Evolutionary conservation across 2,888 invertebrate genomes (phyloP).

Genomic region (Platynereis dumerilii): DNA sequence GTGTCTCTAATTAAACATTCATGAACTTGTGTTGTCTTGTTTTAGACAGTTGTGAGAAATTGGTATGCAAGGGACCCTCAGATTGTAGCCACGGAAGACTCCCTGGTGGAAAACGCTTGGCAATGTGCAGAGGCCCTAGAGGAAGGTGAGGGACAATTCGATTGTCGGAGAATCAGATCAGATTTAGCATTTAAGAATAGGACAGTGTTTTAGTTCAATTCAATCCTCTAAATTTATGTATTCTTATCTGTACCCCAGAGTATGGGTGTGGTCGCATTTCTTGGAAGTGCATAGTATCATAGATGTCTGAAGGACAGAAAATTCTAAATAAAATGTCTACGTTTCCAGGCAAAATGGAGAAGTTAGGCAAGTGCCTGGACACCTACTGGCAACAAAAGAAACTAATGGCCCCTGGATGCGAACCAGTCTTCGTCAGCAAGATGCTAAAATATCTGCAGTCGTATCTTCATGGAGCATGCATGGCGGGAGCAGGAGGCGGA

Average conservation of each 20-base stretch:
- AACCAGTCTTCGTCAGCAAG: conserved; percentile 55
- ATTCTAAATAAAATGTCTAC: too few species aligned
- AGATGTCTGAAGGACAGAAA: too few species aligned
- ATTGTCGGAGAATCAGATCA: not conserved
- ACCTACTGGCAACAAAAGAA: conserved; percentile 64
- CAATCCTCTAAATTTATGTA: too few species aligned
- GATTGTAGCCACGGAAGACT: conserved; percentile 60
- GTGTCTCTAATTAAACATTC: too few species aligned
- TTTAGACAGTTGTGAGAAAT: conserved; percentile 63
- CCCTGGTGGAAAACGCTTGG: conserved; percentile 55
- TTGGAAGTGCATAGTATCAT: too few species aligned
- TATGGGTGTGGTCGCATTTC: too few species aligned
- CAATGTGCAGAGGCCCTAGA: conserved; percentile 55
- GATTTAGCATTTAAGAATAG: too few species aligned
- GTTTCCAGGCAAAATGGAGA: conserved; percentile 59
- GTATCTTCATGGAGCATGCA: conserved; percentile 53
- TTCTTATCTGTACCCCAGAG: too few species aligned
- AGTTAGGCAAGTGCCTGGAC: conserved; percentile 57
- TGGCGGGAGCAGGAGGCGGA: conserved; percentile 65
- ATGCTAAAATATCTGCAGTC: conserved; percentile 56
- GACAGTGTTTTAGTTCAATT: too few species aligned
- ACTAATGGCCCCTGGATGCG: conserved; percentile 64
- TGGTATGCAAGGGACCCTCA: conserved; percentile 64
- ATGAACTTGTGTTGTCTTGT: too few species aligned
- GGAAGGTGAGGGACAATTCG: conserved; percentile 53